phyloP scores from a whole-genome alignment of 2,113 vertebrate species.

The Tenrec ecaudatus region DNA sequence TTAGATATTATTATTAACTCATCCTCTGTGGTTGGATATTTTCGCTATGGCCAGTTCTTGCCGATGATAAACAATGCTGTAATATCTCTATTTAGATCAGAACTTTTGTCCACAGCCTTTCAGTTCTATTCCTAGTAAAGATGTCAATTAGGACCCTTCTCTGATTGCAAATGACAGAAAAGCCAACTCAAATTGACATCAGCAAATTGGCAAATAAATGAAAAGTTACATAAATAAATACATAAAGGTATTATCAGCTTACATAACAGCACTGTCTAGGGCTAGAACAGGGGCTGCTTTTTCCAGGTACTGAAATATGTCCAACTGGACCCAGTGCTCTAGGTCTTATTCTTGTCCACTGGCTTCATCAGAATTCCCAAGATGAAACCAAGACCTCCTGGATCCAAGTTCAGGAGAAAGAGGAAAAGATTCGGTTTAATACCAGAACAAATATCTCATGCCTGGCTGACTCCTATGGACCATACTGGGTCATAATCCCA shows the following conservation, averaged over 20 bases:
- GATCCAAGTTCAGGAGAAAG: neutral
- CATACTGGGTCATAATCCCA: neutral
- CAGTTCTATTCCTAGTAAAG: neutral
- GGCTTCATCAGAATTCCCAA: neutral
- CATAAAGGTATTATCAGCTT: neutral
- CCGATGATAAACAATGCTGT: too few species aligned
- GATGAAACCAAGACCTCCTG: neutral
- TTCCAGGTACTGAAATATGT: neutral
- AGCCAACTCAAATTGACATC: neutral
- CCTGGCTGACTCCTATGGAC: neutral
- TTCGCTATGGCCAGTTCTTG: neutral
- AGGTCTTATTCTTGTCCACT: neutral
- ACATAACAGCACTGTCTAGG: neutral
- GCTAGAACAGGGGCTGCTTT: neutral
- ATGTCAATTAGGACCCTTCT: neutral
- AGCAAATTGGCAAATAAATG: neutral
- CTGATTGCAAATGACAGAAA: slow-evolving; percentile 10
- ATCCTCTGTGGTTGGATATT: neutral
- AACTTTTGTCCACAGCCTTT: neutral
- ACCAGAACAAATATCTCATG: neutral
- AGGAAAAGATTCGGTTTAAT: neutral
- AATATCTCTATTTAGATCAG: neutral
- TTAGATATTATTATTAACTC: neutral
- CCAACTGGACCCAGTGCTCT: neutral
- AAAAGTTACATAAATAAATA: neutral